These are phyloP conservation scores for Dexiosoma caninum DNA, from an alignment of 2,888 invertebrate genomes.

Conservation along the genomic window DNA sequence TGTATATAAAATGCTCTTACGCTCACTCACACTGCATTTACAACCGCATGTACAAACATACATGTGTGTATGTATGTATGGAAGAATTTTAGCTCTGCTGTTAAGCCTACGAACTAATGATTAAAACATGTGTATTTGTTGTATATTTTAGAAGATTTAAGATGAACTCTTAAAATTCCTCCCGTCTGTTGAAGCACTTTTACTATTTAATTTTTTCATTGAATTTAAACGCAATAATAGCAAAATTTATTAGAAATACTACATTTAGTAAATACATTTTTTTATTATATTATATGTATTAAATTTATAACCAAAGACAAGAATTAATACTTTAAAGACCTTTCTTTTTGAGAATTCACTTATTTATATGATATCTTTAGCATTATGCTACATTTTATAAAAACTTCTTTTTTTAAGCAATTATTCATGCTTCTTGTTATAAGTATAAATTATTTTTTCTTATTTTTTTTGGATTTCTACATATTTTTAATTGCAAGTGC, in stretches of 20 bases:
- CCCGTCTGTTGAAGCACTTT: neutral
- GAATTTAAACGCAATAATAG: no score
- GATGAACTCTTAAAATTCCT: neutral
- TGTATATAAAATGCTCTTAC: neutral
- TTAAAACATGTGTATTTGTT: slow-evolving; percentile 20
- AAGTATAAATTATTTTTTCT: neutral
- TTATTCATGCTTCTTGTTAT: neutral
- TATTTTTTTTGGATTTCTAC: neutral
- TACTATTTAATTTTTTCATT: no score
- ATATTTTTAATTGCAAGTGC: neutral
- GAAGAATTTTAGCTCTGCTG: no score
- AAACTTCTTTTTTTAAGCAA: neutral
- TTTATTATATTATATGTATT: no score
- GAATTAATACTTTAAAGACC: neutral
- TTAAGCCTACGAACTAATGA: neutral
- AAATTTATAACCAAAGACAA: no score
- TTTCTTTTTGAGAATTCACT: no score
- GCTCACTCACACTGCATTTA: neutral
- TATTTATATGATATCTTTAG: neutral
- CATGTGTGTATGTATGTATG: neutral
- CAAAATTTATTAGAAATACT: no score
- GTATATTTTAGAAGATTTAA: neutral
- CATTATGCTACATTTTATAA: neutral
- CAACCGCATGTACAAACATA: neutral
- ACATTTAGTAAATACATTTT: neutral